phyloP scores from a whole-genome alignment of 2,113 vertebrate genomes.

The Dicrurus megarhynchus region DNA sequence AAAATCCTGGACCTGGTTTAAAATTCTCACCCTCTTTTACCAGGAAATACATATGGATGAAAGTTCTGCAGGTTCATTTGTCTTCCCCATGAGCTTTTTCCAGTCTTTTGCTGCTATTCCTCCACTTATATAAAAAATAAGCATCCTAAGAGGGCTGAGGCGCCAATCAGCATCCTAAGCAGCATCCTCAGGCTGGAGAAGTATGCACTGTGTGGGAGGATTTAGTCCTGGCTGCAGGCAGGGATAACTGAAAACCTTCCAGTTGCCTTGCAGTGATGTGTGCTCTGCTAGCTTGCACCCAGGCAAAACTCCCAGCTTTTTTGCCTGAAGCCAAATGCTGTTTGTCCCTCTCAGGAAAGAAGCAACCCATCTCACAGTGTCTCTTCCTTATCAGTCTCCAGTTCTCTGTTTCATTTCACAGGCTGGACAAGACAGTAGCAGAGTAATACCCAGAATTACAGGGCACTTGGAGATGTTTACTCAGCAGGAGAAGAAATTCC shows the following conservation, averaged over 20 bases:
- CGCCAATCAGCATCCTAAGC: not conserved
- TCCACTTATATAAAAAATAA: not conserved
- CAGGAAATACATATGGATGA: not conserved
- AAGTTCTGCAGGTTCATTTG: not conserved
- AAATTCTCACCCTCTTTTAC: not conserved
- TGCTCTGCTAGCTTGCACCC: not conserved
- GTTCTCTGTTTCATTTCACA: not conserved
- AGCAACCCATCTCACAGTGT: not conserved
- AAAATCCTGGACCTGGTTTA: not conserved
- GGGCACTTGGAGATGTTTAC: not conserved
- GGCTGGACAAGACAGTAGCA: not conserved
- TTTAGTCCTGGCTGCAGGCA: not conserved
- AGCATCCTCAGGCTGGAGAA: not conserved
- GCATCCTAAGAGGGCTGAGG: rapidly evolving
- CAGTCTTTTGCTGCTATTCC: not conserved
- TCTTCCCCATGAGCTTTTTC: not conserved
- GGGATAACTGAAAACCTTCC: not conserved
- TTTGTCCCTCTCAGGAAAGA: not conserved
- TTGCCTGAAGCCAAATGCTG: not conserved
- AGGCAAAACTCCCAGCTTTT: not conserved
- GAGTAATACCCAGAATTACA: not conserved
- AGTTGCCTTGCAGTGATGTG: not conserved
- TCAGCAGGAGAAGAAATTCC: not conserved
- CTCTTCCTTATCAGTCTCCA: not conserved
- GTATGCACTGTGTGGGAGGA: not conserved